Percentiles rank a stretch among this genome's conserved stretches.
Evolutionary conservation across 1,140 invertebrate genomes (phyloP).

Genomic region (Globodera ellingtonae): DNA sequence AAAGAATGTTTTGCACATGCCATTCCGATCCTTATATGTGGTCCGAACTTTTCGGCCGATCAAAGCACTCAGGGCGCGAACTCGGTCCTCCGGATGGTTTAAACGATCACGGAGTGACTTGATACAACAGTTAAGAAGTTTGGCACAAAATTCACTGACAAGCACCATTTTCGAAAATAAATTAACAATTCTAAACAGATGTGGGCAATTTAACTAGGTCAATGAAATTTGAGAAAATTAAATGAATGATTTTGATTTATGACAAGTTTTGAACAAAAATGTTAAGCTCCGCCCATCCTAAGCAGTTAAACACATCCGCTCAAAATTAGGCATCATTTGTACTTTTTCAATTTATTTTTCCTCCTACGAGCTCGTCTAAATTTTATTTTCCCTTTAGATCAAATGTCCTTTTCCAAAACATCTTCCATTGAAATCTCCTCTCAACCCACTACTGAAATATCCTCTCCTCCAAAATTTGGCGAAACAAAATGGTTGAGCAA

Average conservation of each 20-base stretch:
- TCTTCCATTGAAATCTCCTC: too few species aligned
- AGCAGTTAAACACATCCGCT: not conserved
- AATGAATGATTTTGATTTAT: too few species aligned
- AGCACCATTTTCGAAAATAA: not conserved
- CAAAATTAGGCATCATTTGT: not conserved
- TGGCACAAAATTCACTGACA: not conserved
- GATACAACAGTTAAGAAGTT: not conserved
- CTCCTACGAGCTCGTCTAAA: too few species aligned
- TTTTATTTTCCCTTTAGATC: too few species aligned
- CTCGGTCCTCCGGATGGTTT: conserved; percentile 8
- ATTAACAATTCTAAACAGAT: not conserved
- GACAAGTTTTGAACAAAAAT: too few species aligned
- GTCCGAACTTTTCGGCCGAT: not conserved
- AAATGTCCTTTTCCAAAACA: too few species aligned
- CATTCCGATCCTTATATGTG: not conserved
- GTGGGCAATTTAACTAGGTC: not conserved
- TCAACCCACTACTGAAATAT: not conserved
- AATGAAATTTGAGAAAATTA: too few species aligned
- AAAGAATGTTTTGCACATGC: too few species aligned
- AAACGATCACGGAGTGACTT: not conserved
- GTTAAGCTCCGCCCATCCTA: not conserved
- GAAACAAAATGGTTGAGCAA: too few species aligned
- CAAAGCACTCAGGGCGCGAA: not conserved
- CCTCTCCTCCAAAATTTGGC: too few species aligned
- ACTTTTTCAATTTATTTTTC: too few species aligned